These are phyloP conservation scores for Marmota monax DNA, from an alignment of 2,113 vertebrate genomes.

Conservation along the genomic window DNA sequence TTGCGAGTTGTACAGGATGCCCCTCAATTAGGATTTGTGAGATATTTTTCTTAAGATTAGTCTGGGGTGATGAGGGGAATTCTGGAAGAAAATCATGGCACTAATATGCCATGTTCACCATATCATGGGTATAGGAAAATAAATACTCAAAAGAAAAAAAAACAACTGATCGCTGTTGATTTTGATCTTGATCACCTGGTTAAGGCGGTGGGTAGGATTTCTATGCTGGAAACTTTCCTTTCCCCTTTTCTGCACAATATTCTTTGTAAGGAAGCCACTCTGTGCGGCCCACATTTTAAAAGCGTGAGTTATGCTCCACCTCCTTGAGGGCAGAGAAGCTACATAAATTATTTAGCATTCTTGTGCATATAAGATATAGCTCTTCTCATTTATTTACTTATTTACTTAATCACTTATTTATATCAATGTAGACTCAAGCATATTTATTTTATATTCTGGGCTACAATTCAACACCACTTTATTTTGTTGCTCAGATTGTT, in stretches of 20 bases:
- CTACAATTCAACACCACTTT: neutral
- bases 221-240: neutral
- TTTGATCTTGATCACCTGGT: neutral
- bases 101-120: neutral
- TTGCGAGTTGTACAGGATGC: neutral
- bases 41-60: neutral
- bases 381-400: neutral
- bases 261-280: neutral
- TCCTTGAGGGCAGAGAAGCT: neutral
- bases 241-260: neutral
- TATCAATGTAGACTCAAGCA: neutral
- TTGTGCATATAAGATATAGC: neutral
- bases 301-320: neutral
- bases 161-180: neutral
- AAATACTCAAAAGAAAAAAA: neutral
- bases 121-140: neutral
- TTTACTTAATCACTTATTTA: neutral
- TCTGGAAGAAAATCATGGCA: neutral
- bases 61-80: neutral
- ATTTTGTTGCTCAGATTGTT: neutral
- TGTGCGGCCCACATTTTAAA: neutral
- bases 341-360: neutral
- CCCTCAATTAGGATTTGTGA: neutral
- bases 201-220: neutral
- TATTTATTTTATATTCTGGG: slow-evolving; percentile 17